Evolutionary conservation across 2,113 vertebrate species (phyloP).

Genomic region (Amblyornis subalaris): DNA sequence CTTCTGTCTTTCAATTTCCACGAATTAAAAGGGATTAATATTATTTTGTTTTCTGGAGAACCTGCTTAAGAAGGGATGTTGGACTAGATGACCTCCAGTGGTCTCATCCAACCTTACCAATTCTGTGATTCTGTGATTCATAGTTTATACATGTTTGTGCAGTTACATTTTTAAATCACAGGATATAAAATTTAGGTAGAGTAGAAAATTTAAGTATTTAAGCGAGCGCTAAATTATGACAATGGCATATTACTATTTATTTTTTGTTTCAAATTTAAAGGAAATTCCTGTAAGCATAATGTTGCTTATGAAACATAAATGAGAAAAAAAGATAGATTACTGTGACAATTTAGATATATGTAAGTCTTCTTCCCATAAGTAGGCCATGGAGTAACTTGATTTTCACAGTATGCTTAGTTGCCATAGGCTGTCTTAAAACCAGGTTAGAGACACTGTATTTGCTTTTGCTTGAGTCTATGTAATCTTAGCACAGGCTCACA

Average conservation of each 20-base stretch:
- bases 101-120: too few species aligned
- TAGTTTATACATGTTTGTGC: neutral
- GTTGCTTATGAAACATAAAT: neutral
- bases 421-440: neutral
- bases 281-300: neutral
- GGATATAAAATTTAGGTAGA: neutral
- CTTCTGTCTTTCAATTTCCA: neutral
- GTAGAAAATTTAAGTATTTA: neutral
- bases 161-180: neutral
- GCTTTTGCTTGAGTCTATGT: neutral
- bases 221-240: neutral
- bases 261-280: neutral
- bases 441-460: neutral
- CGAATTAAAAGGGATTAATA: neutral
- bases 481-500: neutral
- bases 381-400: neutral
- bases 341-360: neutral
- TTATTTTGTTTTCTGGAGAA: neutral
- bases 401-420: neutral
- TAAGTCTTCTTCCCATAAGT: neutral
- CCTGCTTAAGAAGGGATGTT: neutral
- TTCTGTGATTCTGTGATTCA: neutral
- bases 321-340: neutral
- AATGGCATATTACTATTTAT: rapidly evolving
- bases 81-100: neutral